Evolutionary conservation across 2,113 vertebrate species (phyloP).

Genomic region (Triplophysa siluroides): DNA sequence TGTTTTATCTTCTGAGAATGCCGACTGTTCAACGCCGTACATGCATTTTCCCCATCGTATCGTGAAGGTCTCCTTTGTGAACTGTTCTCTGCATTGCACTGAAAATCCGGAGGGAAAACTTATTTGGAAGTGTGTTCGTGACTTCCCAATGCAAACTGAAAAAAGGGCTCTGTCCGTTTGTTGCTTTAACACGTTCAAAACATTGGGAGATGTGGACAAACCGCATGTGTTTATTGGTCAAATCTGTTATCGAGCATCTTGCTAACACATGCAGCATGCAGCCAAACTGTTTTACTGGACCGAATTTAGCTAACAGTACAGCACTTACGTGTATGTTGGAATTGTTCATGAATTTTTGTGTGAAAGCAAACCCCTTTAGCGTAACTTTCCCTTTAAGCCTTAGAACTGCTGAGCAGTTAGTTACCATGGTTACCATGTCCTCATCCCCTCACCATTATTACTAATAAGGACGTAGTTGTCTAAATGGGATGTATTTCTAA

Average conservation of each 20-base stretch:
- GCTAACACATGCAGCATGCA: conserved; percentile 36
- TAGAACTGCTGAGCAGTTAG: conserved; percentile 54
- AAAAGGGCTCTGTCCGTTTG: conserved; percentile 53
- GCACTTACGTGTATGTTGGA: conserved; percentile 21
- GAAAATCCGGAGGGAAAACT: conserved; percentile 40
- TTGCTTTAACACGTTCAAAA: conserved; percentile 42
- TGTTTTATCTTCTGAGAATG: conserved; percentile 71
- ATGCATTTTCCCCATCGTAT: conserved; percentile 34
- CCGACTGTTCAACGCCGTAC: conserved; percentile 67
- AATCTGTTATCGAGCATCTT: conserved; percentile 28
- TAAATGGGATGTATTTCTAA: conserved; percentile 43
- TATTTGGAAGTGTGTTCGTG: conserved; percentile 52
- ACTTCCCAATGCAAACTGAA: conserved; percentile 56
- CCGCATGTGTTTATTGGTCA: conserved; percentile 46
- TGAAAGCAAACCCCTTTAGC: conserved; percentile 54
- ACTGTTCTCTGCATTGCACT: conserved; percentile 47
- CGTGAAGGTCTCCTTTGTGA: conserved; percentile 43
- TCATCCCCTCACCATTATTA: conserved; percentile 21
- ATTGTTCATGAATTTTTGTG: conserved; percentile 25
- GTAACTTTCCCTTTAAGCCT: conserved; percentile 50
- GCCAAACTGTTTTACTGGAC: conserved; percentile 19
- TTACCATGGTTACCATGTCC: conserved; percentile 39
- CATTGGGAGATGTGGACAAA: conserved; percentile 42
- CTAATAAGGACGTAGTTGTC: conserved; percentile 45
- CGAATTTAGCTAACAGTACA: conserved; percentile 24